phyloP scores from a whole-genome alignment of 2,797 vertebrate species.

The Neostethus bicornis region DNA sequence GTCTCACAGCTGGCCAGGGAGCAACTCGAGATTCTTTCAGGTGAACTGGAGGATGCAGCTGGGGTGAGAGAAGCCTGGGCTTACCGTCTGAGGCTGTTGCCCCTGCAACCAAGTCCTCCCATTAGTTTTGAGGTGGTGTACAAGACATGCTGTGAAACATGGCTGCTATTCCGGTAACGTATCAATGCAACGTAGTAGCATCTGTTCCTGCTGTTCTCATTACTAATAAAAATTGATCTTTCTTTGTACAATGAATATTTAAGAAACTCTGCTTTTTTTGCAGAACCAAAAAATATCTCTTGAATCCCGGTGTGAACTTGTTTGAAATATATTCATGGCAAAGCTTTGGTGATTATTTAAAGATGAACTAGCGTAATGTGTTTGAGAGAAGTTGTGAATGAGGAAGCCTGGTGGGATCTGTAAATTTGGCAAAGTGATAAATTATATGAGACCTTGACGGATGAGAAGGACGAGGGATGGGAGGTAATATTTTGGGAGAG shows the following conservation, averaged over 20 bases:
- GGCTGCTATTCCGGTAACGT: conserved; percentile 32
- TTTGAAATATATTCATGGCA: conserved; percentile 18
- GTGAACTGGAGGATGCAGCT: too few relatives aligned
- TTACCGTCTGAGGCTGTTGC: too few relatives aligned
- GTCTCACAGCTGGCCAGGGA: too few relatives aligned
- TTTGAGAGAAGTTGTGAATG: conserved; percentile 28
- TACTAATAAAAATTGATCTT: conserved; percentile 49
- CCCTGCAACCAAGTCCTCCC: conserved; percentile 39
- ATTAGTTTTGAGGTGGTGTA: conserved; percentile 38
- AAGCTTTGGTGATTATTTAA: conserved; percentile 24
- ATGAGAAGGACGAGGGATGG: conserved; percentile 56
- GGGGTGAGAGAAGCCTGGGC: too few relatives aligned
- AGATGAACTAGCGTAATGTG: conserved; percentile 31
- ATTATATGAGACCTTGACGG: conserved; percentile 64
- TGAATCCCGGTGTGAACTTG: conserved; percentile 1
- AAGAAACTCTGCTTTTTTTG: conserved; percentile 50
- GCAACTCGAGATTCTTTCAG: too few relatives aligned
- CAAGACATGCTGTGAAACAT: conserved; percentile 44
- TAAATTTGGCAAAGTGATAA: conserved; percentile 70
- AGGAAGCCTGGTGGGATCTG: conserved; percentile 45
- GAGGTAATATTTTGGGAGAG: conserved; percentile 71
- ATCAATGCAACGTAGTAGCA: conserved; percentile 32
- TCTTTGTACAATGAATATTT: conserved; percentile 62
- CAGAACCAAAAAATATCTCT: conserved; percentile 23
- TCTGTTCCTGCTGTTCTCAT: conserved; percentile 37